phyloP scores from a whole-genome alignment of 2,113 vertebrate genomes.

The Boulengerochromis microlepis region DNA sequence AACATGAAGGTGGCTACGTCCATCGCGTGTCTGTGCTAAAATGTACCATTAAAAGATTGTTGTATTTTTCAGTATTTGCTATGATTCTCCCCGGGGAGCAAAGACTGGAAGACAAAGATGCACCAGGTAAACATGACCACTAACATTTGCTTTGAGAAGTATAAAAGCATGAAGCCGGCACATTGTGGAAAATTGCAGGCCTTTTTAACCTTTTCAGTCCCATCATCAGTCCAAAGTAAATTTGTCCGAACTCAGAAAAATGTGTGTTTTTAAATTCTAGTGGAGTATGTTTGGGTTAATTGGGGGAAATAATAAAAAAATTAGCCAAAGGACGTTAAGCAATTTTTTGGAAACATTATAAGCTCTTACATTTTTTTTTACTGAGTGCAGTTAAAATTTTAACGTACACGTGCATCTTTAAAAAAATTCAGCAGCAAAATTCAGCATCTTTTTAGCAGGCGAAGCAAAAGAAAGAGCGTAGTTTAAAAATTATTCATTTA shows the following conservation, averaged over 20 bases:
- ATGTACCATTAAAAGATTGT: background rate
- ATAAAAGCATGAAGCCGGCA: background rate
- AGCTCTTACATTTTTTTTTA: background rate
- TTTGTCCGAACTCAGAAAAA: background rate
- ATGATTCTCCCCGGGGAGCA: background rate
- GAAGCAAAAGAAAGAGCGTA: background rate
- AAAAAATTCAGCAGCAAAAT: background rate
- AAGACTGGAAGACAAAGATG: background rate
- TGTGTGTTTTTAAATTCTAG: background rate
- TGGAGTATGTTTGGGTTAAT: background rate
- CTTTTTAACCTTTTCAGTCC: background rate
- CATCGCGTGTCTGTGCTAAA: rapidly evolving
- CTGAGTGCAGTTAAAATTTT: background rate
- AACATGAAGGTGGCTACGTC: background rate
- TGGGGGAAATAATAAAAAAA: background rate
- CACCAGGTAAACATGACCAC: background rate
- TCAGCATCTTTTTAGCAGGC: background rate
- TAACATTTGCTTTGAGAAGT: background rate
- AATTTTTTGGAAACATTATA: background rate
- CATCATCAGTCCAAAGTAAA: background rate
- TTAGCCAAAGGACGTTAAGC: background rate
- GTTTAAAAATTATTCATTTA: background rate
- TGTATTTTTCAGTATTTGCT: background rate
- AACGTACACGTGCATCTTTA: background rate
- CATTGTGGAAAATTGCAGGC: background rate